Base-by-base conservation (phyloP, 2,113 vertebrate genomes). In the Alligator sinensis region DNA sequence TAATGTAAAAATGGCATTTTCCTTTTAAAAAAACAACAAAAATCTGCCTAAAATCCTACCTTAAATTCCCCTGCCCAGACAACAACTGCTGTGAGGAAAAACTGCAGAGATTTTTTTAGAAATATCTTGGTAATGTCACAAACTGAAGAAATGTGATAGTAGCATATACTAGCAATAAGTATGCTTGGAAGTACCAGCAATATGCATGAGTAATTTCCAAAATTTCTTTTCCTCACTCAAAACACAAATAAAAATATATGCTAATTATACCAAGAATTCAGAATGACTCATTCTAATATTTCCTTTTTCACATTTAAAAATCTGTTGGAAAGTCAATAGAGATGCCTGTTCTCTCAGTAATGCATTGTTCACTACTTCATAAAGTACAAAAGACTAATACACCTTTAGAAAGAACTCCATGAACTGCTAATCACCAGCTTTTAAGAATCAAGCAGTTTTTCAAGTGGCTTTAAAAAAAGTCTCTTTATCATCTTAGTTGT, bases 21-120 rank as follows among this genome's bases (percentile, higher is more conserved):
- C 91, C 95, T 95, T 94, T 96, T 79, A 95, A 96, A 97, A 47
- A 97, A 97, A 95, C 96, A 95, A 96, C 92, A 95, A 94, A 97
- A 96, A 91, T 84, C 93, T 95, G 94, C 94, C 47, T 47, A 47
- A 47, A 47, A 47, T 47, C 47, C 47, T 47, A 95, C 77, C 92
- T 95, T 97, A 91, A 96, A 97, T 93, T 93, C 89, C 90, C 78
- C 86, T 7, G 70, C 92, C 96, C 94, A 96, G 95, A 88, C 93
- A 93, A 94, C 90, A 96, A 87, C 91, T 97, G 81, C 89, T 96
- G 64, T 66, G 89, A 94, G 91, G 88, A 89, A 97, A 97, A 96
- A 96, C 88, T 86, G 80, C 86, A 94, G 54, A 24, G 64, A 90
- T 59, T 5, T 47, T 47, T 47, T 47, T 80, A 64, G 16, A 70